phyloP scores from a whole-genome alignment of 2,113 vertebrate genomes.

The Gallinago jamesoni region DNA sequence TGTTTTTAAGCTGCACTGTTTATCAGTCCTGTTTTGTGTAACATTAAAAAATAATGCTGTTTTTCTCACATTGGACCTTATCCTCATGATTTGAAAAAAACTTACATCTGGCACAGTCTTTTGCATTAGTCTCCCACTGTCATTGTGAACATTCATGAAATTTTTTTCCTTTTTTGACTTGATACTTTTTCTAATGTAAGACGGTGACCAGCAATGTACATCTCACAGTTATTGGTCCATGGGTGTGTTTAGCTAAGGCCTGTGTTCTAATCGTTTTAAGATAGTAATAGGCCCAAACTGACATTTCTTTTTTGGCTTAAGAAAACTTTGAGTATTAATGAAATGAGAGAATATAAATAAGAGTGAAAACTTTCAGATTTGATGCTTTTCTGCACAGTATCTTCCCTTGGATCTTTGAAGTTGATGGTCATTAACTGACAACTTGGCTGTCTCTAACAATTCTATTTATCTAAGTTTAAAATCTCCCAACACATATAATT shows the following conservation, averaged over 20 bases:
- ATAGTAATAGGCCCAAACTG: not conserved
- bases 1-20: not conserved
- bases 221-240: not conserved
- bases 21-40: not conserved
- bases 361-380: not conserved
- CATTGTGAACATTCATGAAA: not conserved
- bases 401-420: not conserved
- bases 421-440: not conserved
- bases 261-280: not conserved
- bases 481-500: not conserved
- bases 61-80: not conserved
- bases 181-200: not conserved
- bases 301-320: not conserved
- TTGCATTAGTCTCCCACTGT: not conserved
- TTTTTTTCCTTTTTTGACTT: not conserved
- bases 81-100: not conserved
- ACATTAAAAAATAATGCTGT: not conserved
- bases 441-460: not conserved
- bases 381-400: not conserved
- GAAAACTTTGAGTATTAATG: not conserved
- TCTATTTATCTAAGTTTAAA: not conserved
- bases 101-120: not conserved
- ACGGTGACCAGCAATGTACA: not conserved
- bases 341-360: not conserved
- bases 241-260: not conserved